A percentile compares a stretch with the other conserved stretches of the same genome.
Conservation (phyloP, 2,888 invertebrate genomes). For the Andricus curvator region DNA sequence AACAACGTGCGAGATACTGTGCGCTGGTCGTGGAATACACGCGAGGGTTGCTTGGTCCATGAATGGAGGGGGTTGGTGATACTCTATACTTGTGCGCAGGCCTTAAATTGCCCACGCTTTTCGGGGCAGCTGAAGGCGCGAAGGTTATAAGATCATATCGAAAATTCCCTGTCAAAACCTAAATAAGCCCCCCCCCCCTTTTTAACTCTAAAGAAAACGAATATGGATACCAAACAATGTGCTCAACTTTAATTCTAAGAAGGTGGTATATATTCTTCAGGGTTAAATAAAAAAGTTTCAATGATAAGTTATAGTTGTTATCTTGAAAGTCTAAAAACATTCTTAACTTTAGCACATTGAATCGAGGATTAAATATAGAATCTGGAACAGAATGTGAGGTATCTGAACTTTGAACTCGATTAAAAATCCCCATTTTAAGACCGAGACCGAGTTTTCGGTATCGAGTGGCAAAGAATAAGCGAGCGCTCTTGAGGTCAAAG, state of each 20-base stretch:
- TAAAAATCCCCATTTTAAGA: constrained; percentile 12
- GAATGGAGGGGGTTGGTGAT: constrained; percentile 64
- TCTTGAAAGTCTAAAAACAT: not conserved
- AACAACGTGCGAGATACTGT: constrained; percentile 66
- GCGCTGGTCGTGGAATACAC: constrained; percentile 61
- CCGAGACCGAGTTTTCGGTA: constrained; percentile 14
- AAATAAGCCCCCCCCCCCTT: constrained; percentile 19
- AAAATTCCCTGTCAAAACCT: not conserved
- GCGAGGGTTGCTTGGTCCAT: constrained; percentile 69
- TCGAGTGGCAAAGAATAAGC: not conserved
- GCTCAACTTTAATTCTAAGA: too few relatives aligned
- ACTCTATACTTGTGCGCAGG: constrained; percentile 50
- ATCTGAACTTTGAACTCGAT: constrained; percentile 7
- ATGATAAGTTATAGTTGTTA: not conserved
- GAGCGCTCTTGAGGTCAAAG: constrained; percentile 3
- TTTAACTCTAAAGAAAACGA: not conserved
- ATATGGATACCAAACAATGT: too few relatives aligned
- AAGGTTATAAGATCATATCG: constrained; percentile 19
- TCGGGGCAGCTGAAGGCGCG: constrained; percentile 42
- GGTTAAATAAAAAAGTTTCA: not conserved
- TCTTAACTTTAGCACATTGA: not conserved
- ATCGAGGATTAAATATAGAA: not conserved
- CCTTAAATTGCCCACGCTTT: constrained; percentile 63
- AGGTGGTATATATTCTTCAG: too few relatives aligned
- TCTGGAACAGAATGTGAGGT: constrained; percentile 6